Percentiles rank a stretch among this genome's conserved stretches.
phyloP scores from a whole-genome alignment of 2,888 invertebrate species.

The Sphaeridia pumilis region DNA sequence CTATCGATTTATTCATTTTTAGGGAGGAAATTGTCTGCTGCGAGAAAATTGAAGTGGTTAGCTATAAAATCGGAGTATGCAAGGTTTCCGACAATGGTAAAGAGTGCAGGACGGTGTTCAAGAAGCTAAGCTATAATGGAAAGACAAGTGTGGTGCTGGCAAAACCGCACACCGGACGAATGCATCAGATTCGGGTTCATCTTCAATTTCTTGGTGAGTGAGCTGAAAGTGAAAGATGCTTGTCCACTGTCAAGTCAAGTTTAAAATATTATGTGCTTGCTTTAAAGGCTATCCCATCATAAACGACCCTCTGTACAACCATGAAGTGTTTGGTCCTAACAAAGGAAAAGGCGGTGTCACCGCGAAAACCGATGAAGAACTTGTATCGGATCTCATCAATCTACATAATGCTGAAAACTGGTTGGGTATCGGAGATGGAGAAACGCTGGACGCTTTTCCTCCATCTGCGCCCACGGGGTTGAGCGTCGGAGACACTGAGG shows the following conservation, averaged over 20 bases:
- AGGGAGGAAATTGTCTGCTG: slow-evolving; percentile 72
- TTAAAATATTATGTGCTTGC: neutral
- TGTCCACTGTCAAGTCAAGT: neutral
- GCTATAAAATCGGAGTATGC: slow-evolving; percentile 92
- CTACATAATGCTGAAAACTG: slow-evolving; percentile 91
- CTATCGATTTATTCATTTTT: no score
- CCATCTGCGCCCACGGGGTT: neutral
- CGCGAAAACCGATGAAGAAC: slow-evolving; percentile 77
- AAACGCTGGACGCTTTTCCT: slow-evolving; percentile 45
- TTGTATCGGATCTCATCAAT: slow-evolving; percentile 75
- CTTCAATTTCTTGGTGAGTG: slow-evolving; percentile 84
- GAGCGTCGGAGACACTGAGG: slow-evolving; percentile 11
- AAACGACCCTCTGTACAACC: slow-evolving; percentile 95
- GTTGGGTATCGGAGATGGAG: slow-evolving; percentile 81
- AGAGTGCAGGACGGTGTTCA: slow-evolving; percentile 81
- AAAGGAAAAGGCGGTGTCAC: slow-evolving; percentile 76
- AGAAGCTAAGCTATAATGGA: slow-evolving; percentile 74
- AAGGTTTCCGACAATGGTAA: slow-evolving; percentile 88
- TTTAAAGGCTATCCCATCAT: slow-evolving; percentile 82
- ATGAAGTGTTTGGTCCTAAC: slow-evolving; percentile 84
- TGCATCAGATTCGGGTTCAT: slow-evolving; percentile 98
- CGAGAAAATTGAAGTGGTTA: slow-evolving; percentile 84
- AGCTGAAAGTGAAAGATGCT: no score
- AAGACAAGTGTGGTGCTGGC: slow-evolving; percentile 87
- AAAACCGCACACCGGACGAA: slow-evolving; percentile 88